Conservation (phyloP, 2,797 vertebrate species). For the Falco cherrug region DNA sequence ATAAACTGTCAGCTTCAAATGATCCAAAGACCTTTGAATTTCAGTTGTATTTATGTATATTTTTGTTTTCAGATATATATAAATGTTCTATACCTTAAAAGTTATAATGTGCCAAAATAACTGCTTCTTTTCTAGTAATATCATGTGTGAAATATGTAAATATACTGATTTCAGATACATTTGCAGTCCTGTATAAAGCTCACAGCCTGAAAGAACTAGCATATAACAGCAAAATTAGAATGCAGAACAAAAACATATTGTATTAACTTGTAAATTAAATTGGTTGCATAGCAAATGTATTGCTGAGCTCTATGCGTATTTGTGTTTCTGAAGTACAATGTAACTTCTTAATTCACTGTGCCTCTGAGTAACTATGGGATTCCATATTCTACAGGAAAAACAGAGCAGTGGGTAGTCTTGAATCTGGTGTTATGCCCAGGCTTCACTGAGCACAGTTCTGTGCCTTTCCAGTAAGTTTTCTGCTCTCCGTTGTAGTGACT, state of each 20-base stretch:
- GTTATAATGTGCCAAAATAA: not conserved
- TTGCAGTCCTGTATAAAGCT: not conserved
- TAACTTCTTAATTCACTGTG: not conserved
- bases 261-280: not conserved
- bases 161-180: not conserved
- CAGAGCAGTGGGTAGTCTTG: not conserved
- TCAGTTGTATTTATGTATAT: not conserved
- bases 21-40: not conserved
- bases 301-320: not conserved
- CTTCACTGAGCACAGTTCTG: not conserved
- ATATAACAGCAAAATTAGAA: not conserved
- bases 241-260: slow-evolving; percentile 1
- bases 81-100: not conserved
- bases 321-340: not conserved
- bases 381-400: not conserved
- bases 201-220: not conserved
- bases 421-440: not conserved
- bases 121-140: not conserved
- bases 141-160: not conserved
- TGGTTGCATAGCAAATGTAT: slow-evolving; percentile 13
- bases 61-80: not conserved
- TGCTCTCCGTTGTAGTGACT: not conserved
- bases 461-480: not conserved
- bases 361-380: not conserved
- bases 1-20: not conserved